Evolutionary conservation across 2,797 vertebrate species (phyloP), one percentile per base, ranked within the genome.

Genomic region (Molossus alvarezi): DNA sequence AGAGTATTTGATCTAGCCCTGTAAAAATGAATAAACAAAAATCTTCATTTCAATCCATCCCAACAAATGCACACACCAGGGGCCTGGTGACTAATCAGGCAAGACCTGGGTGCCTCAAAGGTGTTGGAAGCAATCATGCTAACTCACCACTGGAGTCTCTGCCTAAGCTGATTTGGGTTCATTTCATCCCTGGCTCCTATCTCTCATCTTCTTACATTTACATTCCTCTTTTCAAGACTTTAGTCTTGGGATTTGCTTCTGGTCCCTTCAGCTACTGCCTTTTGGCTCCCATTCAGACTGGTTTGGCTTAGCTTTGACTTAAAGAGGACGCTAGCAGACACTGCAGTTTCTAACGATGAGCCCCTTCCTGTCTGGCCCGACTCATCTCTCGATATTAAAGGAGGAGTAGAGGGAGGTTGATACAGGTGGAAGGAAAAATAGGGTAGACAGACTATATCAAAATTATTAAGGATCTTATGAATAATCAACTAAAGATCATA

Each of bases 371-470:
- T 29, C 23, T 87, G 41, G 4, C 1, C 4, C 33, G 5, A 7
- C 53, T 88, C 10, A 60, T 76, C 25, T 90, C 17, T 88, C 13
- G 82, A 1, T 53, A 51, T 9, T 58, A 64, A 57, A 15, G 4
- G 12, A n/a, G 4, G 53, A 6, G 3, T 6, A 9, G 27, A 65
- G 18, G 9, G 7, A 1, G 25, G 10, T 37, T 86, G 69, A 87
- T 48, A 76, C 33, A 90, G 15, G 17, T 67, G 25, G 60, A 23
- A 23, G 29, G 14, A 95, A 88, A 95, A n/a, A 80, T 80, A 82
- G 9, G 11, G 3, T 27, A 25, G 55, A 72, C 41, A 25, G 55
- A 72, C 41, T 58, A 4, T 71, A n/a, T 64, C 57, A 90, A 48
- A 95, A 88, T 90, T 64, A 45, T 45, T 1, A 4, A 60, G 37